A percentile compares a stretch with the other conserved stretches of the same genome.
These are phyloP conservation scores for Villa cingulata DNA, from an alignment of 2,888 invertebrate genomes.

Conservation along the genomic window DNA sequence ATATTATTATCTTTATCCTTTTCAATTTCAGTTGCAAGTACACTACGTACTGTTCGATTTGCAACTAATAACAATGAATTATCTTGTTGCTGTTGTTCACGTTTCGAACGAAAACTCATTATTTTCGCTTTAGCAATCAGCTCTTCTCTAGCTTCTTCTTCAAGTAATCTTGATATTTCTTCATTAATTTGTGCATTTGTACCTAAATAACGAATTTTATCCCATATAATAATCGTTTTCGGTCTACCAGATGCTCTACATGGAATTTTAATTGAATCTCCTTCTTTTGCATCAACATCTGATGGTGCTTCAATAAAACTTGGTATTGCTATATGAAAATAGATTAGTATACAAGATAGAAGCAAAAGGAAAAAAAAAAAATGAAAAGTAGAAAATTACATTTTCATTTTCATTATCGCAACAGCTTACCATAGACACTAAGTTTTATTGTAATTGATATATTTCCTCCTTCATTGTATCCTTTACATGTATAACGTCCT, in stretches of 20 bases:
- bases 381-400: background rate
- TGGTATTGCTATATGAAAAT: slow-evolving; percentile 16
- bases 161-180: slow-evolving; percentile 20
- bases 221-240: slow-evolving; percentile 18
- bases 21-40: slow-evolving; percentile 13
- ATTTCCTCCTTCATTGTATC: slow-evolving; percentile 22
- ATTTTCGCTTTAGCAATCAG: slow-evolving; percentile 20
- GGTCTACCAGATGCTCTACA: slow-evolving; percentile 21
- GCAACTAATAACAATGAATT: background rate
- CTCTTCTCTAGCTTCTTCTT: slow-evolving; percentile 33
- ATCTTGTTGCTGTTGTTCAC: slow-evolving; percentile 6
- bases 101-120: slow-evolving; percentile 20
- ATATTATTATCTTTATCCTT: slow-evolving; percentile 11
- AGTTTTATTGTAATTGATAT: slow-evolving; percentile 19
- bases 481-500: slow-evolving; percentile 20
- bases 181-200: slow-evolving; percentile 8
- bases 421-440: slow-evolving; percentile 18
- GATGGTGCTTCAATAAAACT: slow-evolving; percentile 21
- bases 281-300: slow-evolving; percentile 18
- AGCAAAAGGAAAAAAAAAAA: background rate
- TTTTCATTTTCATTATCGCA: background rate
- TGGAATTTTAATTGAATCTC: slow-evolving; percentile 19
- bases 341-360: background rate
- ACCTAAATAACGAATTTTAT: slow-evolving; percentile 11
- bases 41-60: slow-evolving; percentile 14